These are phyloP conservation scores for Megaptera novaeangliae DNA, from an alignment of 2,113 vertebrate genomes.

Conservation along the genomic window DNA sequence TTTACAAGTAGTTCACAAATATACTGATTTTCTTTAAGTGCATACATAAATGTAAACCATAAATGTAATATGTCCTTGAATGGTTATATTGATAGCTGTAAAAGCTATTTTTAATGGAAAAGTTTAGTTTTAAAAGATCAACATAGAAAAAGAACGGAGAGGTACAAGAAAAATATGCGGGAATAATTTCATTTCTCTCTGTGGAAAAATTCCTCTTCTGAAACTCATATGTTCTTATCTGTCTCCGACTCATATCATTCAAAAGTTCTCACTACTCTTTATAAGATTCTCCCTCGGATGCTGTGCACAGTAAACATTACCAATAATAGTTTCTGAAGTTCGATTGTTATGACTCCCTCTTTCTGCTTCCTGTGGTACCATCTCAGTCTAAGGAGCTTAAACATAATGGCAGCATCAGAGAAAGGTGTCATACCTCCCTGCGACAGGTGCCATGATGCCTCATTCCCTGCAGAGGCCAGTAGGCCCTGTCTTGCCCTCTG, in stretches of 20 bases:
- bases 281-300: neutral
- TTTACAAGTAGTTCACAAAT: neutral
- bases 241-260: neutral
- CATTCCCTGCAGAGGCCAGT: rapidly evolving
- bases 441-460: too few relatives aligned
- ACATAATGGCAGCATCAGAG: neutral
- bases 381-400: neutral
- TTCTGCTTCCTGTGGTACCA: neutral
- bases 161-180: neutral
- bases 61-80: neutral
- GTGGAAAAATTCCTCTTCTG: neutral
- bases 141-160: neutral
- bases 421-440: rapidly evolving
- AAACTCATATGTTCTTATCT: neutral
- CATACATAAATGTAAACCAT: neutral
- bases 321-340: neutral
- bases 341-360: neutral
- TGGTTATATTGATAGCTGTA: neutral
- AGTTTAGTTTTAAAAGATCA: neutral
- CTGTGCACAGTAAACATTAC: neutral
- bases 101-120: neutral
- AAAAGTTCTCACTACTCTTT: neutral
- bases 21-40: neutral
- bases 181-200: neutral
- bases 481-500: neutral